phyloP scores from a whole-genome alignment of 2,888 invertebrate genomes.

The Epistrophe eligans region DNA sequence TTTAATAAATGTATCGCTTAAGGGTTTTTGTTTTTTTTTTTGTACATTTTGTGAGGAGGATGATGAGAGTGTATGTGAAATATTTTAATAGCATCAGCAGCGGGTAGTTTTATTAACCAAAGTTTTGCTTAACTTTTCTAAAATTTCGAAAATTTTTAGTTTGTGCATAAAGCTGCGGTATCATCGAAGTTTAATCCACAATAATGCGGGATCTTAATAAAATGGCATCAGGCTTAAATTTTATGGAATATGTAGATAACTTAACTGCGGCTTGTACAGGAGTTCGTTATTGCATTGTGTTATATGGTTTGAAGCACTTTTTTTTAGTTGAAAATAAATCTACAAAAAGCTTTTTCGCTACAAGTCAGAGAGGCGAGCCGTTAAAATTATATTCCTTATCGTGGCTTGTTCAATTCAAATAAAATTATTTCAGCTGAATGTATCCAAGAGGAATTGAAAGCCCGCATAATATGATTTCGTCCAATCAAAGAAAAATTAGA shows the following conservation, averaged over 20 bases:
- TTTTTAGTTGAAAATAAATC: too few species aligned
- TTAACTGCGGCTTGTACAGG: background rate
- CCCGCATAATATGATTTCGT: too few species aligned
- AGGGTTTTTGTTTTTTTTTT: constrained; percentile 26
- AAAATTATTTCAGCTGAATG: too few species aligned
- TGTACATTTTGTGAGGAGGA: background rate
- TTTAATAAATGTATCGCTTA: constrained; percentile 69
- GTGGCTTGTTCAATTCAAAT: too few species aligned
- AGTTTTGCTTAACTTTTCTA: constrained; percentile 19
- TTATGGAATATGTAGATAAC: constrained; percentile 34
- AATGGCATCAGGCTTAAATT: constrained; percentile 4
- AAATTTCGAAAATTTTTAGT: constrained; percentile 35
- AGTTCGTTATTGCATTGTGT: too few species aligned
- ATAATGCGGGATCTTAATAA: constrained; percentile 12
- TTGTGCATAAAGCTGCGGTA: constrained; percentile 21
- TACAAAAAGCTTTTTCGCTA: too few species aligned
- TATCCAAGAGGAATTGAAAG: too few species aligned
- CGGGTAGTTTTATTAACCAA: constrained; percentile 42
- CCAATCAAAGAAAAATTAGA: too few species aligned
- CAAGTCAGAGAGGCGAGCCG: too few species aligned
- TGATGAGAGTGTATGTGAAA: constrained; percentile 18
- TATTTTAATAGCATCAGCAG: constrained; percentile 36
- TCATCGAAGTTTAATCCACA: constrained; percentile 52
- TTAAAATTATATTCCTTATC: too few species aligned
- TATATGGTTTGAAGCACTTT: too few species aligned